A percentile compares a stretch with the other conserved stretches of the same genome.
Conservation (phyloP, 2,797 vertebrate species). For the Acropternis orthonyx region DNA sequence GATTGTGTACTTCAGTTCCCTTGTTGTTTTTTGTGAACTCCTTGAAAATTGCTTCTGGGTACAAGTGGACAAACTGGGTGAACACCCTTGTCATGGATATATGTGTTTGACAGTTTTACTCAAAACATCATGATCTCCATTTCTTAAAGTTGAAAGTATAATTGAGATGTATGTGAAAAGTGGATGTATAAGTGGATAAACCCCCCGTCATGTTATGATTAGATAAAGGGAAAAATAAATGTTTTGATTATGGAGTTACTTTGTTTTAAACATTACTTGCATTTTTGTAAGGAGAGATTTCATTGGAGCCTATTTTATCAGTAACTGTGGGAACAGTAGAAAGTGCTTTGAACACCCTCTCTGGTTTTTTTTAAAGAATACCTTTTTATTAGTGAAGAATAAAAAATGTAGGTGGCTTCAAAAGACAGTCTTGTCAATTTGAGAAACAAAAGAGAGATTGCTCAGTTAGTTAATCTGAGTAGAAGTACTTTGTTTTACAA, state of each 20-base stretch:
- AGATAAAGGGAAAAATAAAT: not conserved
- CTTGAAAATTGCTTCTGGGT: not conserved
- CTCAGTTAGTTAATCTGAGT: not conserved
- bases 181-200: not conserved
- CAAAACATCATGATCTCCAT: not conserved
- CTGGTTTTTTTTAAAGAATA: not conserved
- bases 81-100: not conserved
- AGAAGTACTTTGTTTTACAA: not conserved
- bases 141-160: not conserved
- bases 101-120: not conserved
- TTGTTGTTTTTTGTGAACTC: not conserved
- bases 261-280: not conserved
- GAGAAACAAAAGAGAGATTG: not conserved
- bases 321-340: not conserved
- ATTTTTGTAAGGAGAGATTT: not conserved
- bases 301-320: not conserved
- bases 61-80: not conserved
- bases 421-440: not conserved
- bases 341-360: not conserved
- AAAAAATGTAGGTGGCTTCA: not conserved
- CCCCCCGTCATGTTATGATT: not conserved
- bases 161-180: not conserved
- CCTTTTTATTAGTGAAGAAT: not conserved
- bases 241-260: not conserved
- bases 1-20: not conserved